Conservation (phyloP, 1,140 invertebrate genomes). For the Drosophila aff. region DNA sequence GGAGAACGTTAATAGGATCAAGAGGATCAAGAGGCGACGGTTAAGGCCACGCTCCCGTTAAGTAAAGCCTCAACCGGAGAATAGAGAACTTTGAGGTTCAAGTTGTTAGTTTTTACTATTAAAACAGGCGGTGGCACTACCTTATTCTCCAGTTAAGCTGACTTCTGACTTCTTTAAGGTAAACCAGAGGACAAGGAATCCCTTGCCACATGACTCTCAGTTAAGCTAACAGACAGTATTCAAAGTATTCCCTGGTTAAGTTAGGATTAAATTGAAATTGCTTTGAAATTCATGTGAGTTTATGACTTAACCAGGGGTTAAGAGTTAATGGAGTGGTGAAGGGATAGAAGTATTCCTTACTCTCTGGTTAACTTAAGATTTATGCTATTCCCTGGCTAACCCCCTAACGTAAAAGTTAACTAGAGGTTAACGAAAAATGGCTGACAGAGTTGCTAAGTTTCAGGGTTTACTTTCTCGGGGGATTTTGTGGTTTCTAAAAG, state of each 20-base stretch:
- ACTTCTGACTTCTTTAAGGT: too few species aligned
- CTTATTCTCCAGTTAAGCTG: conserved; percentile 2
- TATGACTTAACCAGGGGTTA: too few species aligned
- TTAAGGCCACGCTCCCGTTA: neutral
- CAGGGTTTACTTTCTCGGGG: neutral
- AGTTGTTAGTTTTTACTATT: neutral
- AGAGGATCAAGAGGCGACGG: too few species aligned
- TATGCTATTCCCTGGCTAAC: neutral
- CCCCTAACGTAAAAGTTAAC: neutral
- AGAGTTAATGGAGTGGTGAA: too few species aligned
- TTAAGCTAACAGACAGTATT: neutral
- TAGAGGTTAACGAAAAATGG: neutral
- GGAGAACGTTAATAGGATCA: conserved; percentile 8
- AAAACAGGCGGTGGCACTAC: neutral
- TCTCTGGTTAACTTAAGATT: neutral
- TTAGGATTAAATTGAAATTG: too few species aligned
- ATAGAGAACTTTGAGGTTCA: neutral
- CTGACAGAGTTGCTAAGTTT: neutral
- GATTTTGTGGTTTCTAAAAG: neutral
- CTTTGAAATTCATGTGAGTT: too few species aligned
- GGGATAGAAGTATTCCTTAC: neutral
- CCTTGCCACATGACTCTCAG: neutral
- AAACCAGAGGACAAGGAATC: neutral
- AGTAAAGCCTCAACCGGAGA: conserved; percentile 2
- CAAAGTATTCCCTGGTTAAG: too few species aligned